phyloP scores from a whole-genome alignment of 2,888 invertebrate species.

The Orgyia antiqua region DNA sequence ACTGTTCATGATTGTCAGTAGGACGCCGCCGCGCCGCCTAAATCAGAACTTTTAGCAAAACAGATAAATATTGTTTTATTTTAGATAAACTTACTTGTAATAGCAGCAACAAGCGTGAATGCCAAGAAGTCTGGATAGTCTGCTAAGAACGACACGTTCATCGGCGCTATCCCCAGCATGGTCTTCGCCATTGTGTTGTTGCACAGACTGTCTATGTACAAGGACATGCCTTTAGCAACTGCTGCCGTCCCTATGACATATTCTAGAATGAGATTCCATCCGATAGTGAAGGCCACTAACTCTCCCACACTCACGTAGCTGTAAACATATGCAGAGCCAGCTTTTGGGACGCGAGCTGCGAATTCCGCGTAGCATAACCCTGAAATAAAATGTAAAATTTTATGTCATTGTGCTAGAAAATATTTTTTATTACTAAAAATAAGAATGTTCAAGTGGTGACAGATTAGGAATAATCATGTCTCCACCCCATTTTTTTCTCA shows the following conservation, averaged over 20 bases:
- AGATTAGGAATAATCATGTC: no score
- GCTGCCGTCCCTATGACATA: slow-evolving; percentile 91
- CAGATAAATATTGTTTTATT: no score
- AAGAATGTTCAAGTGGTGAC: no score
- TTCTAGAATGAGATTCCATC: slow-evolving; percentile 95
- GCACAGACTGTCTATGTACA: slow-evolving; percentile 85
- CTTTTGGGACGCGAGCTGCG: slow-evolving; percentile 90
- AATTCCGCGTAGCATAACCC: slow-evolving; percentile 95
- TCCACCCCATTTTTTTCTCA: no score
- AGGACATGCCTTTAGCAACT: slow-evolving; percentile 87
- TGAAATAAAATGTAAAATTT: slow-evolving; percentile 45
- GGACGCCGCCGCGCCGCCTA: no score
- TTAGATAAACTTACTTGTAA: slow-evolving; percentile 77
- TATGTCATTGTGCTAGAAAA: not conserved
- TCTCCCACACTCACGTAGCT: slow-evolving; percentile 95
- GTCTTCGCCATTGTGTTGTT: slow-evolving; percentile 82
- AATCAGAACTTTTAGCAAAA: not conserved
- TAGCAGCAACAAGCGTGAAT: slow-evolving; percentile 81
- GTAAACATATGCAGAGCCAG: slow-evolving; percentile 95
- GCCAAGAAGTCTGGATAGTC: slow-evolving; percentile 89
- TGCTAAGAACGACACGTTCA: slow-evolving; percentile 81
- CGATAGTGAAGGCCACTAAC: slow-evolving; percentile 93
- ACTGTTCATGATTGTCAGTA: no score
- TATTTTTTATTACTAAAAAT: no score
- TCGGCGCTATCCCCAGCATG: slow-evolving; percentile 81